phyloP scores from a whole-genome alignment of 1,140 invertebrate genomes.

The Scaptomyza montana region DNA sequence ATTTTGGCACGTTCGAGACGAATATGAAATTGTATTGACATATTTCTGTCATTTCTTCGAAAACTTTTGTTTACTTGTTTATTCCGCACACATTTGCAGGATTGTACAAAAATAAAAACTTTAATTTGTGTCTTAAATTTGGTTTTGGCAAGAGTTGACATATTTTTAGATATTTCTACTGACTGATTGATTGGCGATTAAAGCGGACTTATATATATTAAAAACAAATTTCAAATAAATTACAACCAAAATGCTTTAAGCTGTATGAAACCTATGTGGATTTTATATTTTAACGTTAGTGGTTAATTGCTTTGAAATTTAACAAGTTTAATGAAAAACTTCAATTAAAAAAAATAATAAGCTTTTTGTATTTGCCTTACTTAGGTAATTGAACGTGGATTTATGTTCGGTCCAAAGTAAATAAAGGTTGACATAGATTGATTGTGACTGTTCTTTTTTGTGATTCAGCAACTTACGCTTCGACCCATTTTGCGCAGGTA shows the following conservation, averaged over 20 bases:
- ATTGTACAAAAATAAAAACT: not conserved
- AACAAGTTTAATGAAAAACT: too few species aligned
- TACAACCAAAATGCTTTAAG: too few species aligned
- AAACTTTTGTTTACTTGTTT: not conserved
- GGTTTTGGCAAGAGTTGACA: not conserved
- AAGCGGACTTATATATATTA: too few species aligned
- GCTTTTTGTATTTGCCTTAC: not conserved
- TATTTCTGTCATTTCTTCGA: not conserved
- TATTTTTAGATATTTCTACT: too few species aligned
- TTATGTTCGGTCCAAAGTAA: not conserved
- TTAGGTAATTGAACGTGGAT: not conserved
- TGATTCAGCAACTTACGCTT: too few species aligned
- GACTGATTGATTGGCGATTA: too few species aligned
- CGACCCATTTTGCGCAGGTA: too few species aligned
- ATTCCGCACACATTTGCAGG: not conserved
- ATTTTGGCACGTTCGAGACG: slow-evolving; percentile 3
- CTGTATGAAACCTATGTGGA: too few species aligned
- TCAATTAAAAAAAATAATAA: too few species aligned
- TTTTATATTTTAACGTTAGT: too few species aligned
- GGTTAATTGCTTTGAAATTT: too few species aligned
- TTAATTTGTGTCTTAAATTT: not conserved
- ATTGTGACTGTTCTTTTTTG: not conserved
- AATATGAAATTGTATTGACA: not conserved
- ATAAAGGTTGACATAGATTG: not conserved
- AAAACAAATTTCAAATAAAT: too few species aligned